Percentiles rank a stretch among this genome's conserved stretches.
These are phyloP conservation scores for Agapostemon virescens DNA, from an alignment of 2,888 invertebrate genomes.

Conservation along the genomic window DNA sequence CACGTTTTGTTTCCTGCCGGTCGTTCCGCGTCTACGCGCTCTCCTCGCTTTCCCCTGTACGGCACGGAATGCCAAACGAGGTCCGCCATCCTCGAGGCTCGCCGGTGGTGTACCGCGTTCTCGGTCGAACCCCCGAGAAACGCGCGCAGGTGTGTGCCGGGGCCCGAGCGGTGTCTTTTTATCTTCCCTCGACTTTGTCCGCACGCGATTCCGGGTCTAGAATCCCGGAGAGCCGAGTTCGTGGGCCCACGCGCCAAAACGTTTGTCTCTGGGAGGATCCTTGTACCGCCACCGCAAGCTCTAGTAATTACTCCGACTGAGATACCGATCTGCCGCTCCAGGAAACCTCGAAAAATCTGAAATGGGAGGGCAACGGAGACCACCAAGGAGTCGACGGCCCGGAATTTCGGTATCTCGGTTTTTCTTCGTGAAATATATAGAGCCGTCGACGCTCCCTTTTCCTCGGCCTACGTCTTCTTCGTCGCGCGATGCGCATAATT, in stretches of 20 bases:
- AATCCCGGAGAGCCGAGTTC: slow-evolving; percentile 39
- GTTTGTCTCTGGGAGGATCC: slow-evolving; percentile 46
- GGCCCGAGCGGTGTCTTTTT: slow-evolving; percentile 32
- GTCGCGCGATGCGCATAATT: neutral
- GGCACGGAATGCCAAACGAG: slow-evolving; percentile 32
- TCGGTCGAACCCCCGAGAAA: slow-evolving; percentile 8
- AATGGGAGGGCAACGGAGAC: slow-evolving; percentile 4
- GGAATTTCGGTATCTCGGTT: neutral
- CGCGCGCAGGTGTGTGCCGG: slow-evolving; percentile 28
- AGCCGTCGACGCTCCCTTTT: neutral
- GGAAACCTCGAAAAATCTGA: slow-evolving; percentile 18
- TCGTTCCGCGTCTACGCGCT: slow-evolving; percentile 8
- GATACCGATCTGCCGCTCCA: slow-evolving; percentile 64
- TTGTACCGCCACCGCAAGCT: slow-evolving; percentile 45
- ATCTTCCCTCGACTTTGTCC: neutral
- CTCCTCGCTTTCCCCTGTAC: neutral
- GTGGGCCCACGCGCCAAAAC: slow-evolving; percentile 64
- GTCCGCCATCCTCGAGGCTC: neutral
- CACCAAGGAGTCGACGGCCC: slow-evolving; percentile 16
- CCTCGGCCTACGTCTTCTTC: neutral
- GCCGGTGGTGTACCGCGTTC: too few relatives aligned
- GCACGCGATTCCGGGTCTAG: slow-evolving; percentile 20
- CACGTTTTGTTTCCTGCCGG: slow-evolving; percentile 5
- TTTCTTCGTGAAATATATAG: neutral
- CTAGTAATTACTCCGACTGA: slow-evolving; percentile 58